phyloP scores from a whole-genome alignment of 2,888 invertebrate genomes.

The Cordilura impudica region DNA sequence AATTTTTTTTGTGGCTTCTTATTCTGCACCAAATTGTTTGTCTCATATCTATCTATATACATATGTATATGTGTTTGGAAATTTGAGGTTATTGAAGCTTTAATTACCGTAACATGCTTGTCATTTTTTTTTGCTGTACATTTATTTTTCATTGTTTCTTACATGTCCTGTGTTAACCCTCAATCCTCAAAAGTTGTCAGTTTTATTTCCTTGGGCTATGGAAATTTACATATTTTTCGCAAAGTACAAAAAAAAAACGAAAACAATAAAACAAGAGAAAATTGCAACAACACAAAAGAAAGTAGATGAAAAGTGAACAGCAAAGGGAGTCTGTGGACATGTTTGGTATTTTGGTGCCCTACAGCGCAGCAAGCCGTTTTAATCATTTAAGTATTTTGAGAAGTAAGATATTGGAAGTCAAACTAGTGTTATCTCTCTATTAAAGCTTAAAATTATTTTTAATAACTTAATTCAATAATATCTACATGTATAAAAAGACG shows the following conservation, averaged over 20 bases:
- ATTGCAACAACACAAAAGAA: conserved; percentile 18
- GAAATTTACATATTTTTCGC: conserved; percentile 20
- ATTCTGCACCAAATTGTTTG: neutral
- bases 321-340: conserved; percentile 23
- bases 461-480: no score
- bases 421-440: neutral
- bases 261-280: conserved; percentile 26
- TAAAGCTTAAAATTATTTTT: no score
- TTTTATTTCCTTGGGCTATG: conserved; percentile 58
- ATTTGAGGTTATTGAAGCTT: conserved; percentile 48
- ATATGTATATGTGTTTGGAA: neutral
- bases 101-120: conserved; percentile 61
- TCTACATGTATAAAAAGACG: no score
- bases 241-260: neutral
- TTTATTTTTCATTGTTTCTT: neutral
- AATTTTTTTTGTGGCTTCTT: no score
- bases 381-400: no score
- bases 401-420: neutral
- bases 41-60: neutral
- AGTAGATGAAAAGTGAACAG: conserved; percentile 32
- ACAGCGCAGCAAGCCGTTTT: no score
- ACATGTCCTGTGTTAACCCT: conserved; percentile 36
- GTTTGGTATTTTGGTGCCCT: conserved; percentile 4
- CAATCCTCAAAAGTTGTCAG: conserved; percentile 55
- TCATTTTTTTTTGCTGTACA: conserved; percentile 18